These are phyloP conservation scores for Myocastor coypus DNA, from an alignment of 2,113 vertebrate species.

Conservation along the genomic window DNA sequence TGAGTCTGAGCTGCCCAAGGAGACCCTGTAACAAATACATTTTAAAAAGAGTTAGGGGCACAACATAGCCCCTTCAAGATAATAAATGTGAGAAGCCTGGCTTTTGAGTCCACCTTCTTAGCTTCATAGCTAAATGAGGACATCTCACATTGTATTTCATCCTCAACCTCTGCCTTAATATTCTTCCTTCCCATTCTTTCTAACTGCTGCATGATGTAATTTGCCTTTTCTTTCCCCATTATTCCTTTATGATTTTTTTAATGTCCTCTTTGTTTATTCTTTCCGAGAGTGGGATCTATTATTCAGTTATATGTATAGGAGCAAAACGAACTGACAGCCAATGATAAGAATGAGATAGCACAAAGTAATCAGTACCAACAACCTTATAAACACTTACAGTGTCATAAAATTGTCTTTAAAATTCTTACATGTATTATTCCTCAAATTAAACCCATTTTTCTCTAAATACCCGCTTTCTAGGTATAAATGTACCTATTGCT, in stretches of 20 bases:
- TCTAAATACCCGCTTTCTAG: not conserved
- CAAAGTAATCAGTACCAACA: not conserved
- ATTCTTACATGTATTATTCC: not conserved
- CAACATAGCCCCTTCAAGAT: not conserved
- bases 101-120: not conserved
- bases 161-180: not conserved
- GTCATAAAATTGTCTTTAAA: not conserved
- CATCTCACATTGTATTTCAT: not conserved
- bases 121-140: not conserved
- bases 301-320: not conserved
- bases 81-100: not conserved
- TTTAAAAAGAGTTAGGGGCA: no score
- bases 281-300: slow-evolving; percentile 21
- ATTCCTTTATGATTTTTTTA: not conserved
- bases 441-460: not conserved
- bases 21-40: no score
- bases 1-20: no score
- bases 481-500: not conserved
- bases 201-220: not conserved
- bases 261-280: not conserved
- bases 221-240: not conserved
- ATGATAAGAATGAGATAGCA: not conserved
- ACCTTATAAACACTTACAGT: not conserved
- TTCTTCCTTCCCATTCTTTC: not conserved
- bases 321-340: not conserved